Percentiles rank a stretch among this genome's conserved stretches.
Evolutionary conservation across 2,797 vertebrate species (phyloP).

Genomic region (Lagodon rhomboides): DNA sequence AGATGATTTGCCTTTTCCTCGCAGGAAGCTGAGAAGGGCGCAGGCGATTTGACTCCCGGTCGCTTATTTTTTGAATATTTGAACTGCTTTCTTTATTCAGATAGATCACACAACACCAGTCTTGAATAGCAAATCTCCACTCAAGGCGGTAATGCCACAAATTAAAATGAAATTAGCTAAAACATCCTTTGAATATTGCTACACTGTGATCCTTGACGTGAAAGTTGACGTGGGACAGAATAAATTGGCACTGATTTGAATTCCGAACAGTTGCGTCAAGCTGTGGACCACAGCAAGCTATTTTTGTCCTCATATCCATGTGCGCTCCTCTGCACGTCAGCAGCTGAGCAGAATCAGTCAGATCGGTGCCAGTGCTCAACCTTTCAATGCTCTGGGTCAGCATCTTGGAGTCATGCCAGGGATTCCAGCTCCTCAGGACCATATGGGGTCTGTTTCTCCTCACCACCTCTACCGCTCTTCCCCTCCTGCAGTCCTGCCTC

Average conservation of each 20-base stretch:
- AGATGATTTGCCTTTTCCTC: conserved; percentile 20
- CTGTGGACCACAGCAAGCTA: conserved; percentile 67
- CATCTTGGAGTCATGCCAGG: conserved; percentile 67
- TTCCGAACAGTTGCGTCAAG: conserved; percentile 57
- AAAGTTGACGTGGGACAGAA: conserved; percentile 36
- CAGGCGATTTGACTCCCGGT: conserved; percentile 26
- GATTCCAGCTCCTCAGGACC: conserved; percentile 65
- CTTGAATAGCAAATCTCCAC: conserved; percentile 29
- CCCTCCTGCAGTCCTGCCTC: conserved; percentile 25
- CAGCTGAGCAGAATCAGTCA: conserved; percentile 77
- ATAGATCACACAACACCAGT: neutral
- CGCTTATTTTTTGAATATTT: conserved; percentile 28
- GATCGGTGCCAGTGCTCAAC: conserved; percentile 67
- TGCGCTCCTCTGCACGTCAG: conserved; percentile 73
- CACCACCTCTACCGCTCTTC: conserved; percentile 1
- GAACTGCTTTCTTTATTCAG: conserved; percentile 11
- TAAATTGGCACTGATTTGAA: conserved; percentile 47
- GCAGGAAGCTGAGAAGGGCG: conserved; percentile 13
- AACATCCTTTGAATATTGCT: conserved; percentile 11
- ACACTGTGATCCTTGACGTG: conserved; percentile 21
- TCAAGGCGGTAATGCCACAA: conserved; percentile 14
- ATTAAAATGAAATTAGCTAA: conserved; percentile 2
- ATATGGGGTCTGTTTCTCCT: conserved; percentile 69
- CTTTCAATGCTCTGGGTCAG: conserved; percentile 71
- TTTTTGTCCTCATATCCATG: conserved; percentile 75